phyloP scores from a whole-genome alignment of 2,113 vertebrate species.

The Nyctereutes procyonoides region DNA sequence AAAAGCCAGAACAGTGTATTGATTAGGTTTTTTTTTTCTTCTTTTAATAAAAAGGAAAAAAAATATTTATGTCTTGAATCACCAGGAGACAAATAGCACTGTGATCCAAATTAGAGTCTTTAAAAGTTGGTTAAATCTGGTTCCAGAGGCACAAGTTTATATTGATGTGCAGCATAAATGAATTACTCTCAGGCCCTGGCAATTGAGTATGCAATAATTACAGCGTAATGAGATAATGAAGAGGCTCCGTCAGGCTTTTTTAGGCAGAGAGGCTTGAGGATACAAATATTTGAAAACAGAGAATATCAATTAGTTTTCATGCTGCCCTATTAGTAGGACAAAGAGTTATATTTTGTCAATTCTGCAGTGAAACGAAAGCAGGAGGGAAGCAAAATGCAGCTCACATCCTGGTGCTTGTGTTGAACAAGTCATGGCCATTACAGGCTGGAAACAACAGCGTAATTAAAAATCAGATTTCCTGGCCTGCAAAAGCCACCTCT shows the following conservation, averaged over 20 bases:
- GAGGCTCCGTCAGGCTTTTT: slow-evolving; percentile 73
- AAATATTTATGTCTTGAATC: slow-evolving; percentile 53
- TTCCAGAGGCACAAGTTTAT: slow-evolving; percentile 74
- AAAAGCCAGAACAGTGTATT: slow-evolving; percentile 27
- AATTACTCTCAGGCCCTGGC: slow-evolving; percentile 75
- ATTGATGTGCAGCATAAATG: slow-evolving; percentile 68
- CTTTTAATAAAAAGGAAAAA: background rate
- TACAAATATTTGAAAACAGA: slow-evolving; percentile 80
- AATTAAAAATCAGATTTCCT: slow-evolving; percentile 70
- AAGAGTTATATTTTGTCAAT: slow-evolving; percentile 70
- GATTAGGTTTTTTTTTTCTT: background rate
- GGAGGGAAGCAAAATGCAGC: slow-evolving; percentile 6
- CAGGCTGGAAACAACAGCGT: slow-evolving; percentile 14
- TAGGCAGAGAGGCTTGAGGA: slow-evolving; percentile 76
- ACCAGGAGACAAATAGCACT: slow-evolving; percentile 19
- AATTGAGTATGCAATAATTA: slow-evolving; percentile 78
- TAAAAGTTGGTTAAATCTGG: slow-evolving; percentile 59
- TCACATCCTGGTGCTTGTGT: background rate
- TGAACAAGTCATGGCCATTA: slow-evolving; percentile 39
- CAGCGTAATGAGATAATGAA: slow-evolving; percentile 85
- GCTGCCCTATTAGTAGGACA: slow-evolving; percentile 66
- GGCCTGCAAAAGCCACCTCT: slow-evolving; percentile 4
- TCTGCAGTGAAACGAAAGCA: slow-evolving; percentile 54
- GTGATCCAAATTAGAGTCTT: slow-evolving; percentile 40
- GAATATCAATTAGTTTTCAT: slow-evolving; percentile 84